A percentile compares a stretch with the other conserved stretches of the same genome.
Conservation (phyloP, 2,797 vertebrate genomes). For the Propithecus perrieri region DNA sequence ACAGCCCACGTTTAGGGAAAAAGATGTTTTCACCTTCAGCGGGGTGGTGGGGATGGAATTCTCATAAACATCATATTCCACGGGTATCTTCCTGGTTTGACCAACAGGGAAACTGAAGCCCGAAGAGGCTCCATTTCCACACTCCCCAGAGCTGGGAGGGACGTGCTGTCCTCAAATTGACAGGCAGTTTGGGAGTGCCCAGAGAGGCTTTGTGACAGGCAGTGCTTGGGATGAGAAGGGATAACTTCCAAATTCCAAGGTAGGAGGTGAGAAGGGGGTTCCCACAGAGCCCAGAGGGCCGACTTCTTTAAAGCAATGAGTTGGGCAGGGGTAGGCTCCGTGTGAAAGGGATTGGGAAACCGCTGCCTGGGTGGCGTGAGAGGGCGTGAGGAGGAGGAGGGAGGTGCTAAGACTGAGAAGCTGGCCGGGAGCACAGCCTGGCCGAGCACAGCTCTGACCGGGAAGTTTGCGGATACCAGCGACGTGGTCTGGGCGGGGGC, state of each 20-base stretch:
- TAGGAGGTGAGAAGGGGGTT: not conserved
- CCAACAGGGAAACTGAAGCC: not conserved
- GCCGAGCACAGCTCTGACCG: fast-evolving
- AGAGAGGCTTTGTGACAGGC: not conserved
- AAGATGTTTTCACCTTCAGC: not conserved
- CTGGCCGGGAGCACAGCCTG: too few relatives aligned
- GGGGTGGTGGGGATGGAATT: not conserved
- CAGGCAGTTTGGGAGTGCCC: not conserved
- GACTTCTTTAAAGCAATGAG: too few relatives aligned
- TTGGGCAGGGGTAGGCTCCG: too few relatives aligned
- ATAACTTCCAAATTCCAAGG: not conserved
- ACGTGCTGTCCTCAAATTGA: too few relatives aligned
- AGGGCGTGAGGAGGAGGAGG: too few relatives aligned
- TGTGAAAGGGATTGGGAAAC: not conserved
- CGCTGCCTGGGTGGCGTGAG: not conserved
- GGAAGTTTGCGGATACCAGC: not conserved
- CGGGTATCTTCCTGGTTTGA: not conserved
- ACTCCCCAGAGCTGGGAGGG: too few relatives aligned
- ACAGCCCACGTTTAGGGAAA: not conserved
- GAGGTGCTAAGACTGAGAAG: not conserved
- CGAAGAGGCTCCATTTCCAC: not conserved
- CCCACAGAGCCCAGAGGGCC: not conserved
- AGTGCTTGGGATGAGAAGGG: not conserved
- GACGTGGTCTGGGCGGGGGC: fast-evolving
- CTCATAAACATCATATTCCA: not conserved